Evolutionary conservation across 1,140 invertebrate genomes (phyloP).

Genomic region (Chrysomallon squamiferum): DNA sequence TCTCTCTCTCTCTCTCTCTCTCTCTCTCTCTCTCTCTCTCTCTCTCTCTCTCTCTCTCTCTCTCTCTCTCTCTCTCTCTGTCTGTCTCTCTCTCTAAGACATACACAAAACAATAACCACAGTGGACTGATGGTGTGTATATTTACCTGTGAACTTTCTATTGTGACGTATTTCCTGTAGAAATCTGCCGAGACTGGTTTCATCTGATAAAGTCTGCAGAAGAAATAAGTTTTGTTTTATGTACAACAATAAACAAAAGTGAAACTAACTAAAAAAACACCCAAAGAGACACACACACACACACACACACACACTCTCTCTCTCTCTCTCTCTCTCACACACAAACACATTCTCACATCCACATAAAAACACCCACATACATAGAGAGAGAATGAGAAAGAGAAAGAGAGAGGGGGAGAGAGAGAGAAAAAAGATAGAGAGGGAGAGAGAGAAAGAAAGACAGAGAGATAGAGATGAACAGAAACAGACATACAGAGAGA

Average conservation of each 20-base stretch:
- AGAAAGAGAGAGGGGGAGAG: no score
- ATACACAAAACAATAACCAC: not conserved
- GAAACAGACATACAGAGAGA: no score
- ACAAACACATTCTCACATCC: not conserved
- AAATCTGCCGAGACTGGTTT: slow-evolving; percentile 30
- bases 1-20: not conserved
- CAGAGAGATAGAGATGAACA: no score
- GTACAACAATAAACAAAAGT: not conserved
- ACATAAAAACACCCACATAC: not conserved
- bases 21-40: slow-evolving; percentile 1
- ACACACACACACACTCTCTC: not conserved
- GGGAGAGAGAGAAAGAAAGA: no score
- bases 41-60: slow-evolving; percentile 1
- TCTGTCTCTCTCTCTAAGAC: not conserved
- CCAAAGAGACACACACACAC: not conserved
- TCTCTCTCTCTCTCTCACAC: no score
- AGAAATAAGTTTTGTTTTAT: not conserved
- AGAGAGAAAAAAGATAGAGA: no score
- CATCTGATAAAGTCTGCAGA: slow-evolving; percentile 16
- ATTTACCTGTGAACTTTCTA: slow-evolving; percentile 61
- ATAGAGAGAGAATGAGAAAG: not conserved
- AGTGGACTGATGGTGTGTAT: no score
- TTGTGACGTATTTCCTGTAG: slow-evolving; percentile 65
- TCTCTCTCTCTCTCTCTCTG: not conserved
- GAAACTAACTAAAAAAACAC: not conserved